phyloP scores from a whole-genome alignment of 2,888 invertebrate species.

The Hofmannophila pseudospretella region DNA sequence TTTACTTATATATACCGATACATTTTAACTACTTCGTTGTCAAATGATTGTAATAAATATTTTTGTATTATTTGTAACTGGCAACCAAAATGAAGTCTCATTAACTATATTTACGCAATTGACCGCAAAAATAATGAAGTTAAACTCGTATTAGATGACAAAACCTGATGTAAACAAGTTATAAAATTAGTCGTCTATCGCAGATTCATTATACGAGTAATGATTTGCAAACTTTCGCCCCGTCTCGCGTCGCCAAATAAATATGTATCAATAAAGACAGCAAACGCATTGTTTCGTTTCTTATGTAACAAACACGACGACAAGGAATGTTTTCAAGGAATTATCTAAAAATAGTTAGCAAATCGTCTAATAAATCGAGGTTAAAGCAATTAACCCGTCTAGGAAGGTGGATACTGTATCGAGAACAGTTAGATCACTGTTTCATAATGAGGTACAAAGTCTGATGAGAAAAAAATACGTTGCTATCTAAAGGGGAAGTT shows the following conservation, averaged over 20 bases:
- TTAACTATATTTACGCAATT: no score
- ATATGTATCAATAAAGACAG: slow-evolving; percentile 5
- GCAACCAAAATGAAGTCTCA: no score
- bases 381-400: slow-evolving; percentile 23
- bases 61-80: no score
- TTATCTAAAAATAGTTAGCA: no score
- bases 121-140: neutral
- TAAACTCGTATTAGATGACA: slow-evolving; percentile 1
- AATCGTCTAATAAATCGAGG: slow-evolving; percentile 23
- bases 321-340: no score
- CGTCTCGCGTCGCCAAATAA: slow-evolving; percentile 7
- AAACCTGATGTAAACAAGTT: slow-evolving; percentile 4
- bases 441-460: slow-evolving; percentile 21
- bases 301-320: neutral
- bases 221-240: slow-evolving; percentile 9
- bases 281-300: slow-evolving; percentile 1
- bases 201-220: slow-evolving; percentile 3
- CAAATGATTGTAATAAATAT: no score
- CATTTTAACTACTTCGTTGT: no score
- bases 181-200: slow-evolving; percentile 1
- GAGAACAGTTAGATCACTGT: slow-evolving; percentile 27
- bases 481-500: slow-evolving; percentile 10
- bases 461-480: slow-evolving; percentile 10
- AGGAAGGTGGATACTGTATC: slow-evolving; percentile 16
- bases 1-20: no score